Evolutionary conservation across 2,113 vertebrate genomes (phyloP), one percentile per base, ranked within the genome.

Genomic region (Engystomops pustulosus): DNA sequence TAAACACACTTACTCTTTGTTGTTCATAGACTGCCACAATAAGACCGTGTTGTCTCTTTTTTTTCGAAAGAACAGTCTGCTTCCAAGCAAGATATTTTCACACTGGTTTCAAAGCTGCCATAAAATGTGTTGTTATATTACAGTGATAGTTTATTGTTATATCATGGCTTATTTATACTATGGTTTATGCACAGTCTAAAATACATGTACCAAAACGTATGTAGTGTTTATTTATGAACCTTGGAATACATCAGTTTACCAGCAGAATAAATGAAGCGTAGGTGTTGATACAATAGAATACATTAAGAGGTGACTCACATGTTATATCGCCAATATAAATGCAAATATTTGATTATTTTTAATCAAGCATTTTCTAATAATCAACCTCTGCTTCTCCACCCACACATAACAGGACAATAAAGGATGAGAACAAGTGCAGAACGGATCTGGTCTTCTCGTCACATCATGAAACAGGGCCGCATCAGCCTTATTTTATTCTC

Each of bases 261-360:
- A 71, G n/a, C 80, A 72, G 30, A 51, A 38, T 58, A 82, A 72
- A 82, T 32, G 34, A 71, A 14, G 32, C 34, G 7, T 58, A 71
- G 23, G 32, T 53, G 45, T 47, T 30, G 55, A 27, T 4, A 58
- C 80, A 72, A 23, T 82, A n/a, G 49, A 41, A 71, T 70, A 34
- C 20, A 79, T 38, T 62, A 72, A 3, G 11, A 12, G 20, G 8
- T 81, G 38, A 72, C 23, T 36, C 14, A 41, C 34, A 65, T 30
- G n/a, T 49, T 41, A 27, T 81, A 51, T 60, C 4, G 55, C 38
- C 23, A 83, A 65, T 75, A 75, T 75, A 75, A 45, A 83, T 83
- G 12, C 20, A 75, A 58, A 58, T 36, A 49, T 49, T 45, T 32
- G 53, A 55, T 69, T 49, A 18, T 51, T 58, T 60, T 20, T 44